Evolutionary conservation across 64 coral and sea anemone species (phyloP).

Genomic region (Actinia equina): DNA sequence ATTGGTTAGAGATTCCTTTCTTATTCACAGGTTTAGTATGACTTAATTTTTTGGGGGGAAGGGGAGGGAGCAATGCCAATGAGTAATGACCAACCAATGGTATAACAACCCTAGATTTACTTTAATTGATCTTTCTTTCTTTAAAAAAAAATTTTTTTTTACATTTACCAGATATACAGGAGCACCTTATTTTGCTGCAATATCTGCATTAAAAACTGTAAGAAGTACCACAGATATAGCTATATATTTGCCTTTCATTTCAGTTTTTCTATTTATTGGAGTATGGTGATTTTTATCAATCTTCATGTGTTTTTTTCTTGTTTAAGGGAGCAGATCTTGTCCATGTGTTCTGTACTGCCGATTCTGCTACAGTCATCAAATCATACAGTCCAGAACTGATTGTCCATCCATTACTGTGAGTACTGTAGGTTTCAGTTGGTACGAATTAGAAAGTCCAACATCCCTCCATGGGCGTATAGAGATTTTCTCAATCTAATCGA

Average conservation of each 20-base stretch:
- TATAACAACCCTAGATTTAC: no score
- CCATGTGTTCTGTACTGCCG: slow-evolving; percentile 83
- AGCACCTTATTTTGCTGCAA: slow-evolving; percentile 97
- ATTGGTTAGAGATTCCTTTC: no score
- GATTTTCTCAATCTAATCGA: background rate
- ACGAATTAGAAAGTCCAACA: background rate
- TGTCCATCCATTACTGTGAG: slow-evolving; percentile 98
- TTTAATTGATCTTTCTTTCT: no score
- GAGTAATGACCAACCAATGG: no score
- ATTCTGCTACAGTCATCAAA: slow-evolving; percentile 88
- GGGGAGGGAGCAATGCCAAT: no score
- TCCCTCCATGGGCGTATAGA: no score
- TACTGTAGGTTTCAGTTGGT: no score
- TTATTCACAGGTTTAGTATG: no score
- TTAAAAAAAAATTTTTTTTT: background rate
- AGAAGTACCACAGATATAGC: background rate
- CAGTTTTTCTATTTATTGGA: background rate
- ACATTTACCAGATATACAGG: slow-evolving; percentile 81
- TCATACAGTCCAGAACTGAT: slow-evolving; percentile 97
- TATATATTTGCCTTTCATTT: no score
- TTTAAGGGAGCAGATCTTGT: slow-evolving; percentile 84
- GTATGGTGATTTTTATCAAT: background rate
- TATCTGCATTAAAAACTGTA: slow-evolving; percentile 95
- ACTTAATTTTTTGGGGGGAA: no score
- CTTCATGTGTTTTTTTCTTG: background rate